Base-by-base conservation (phyloP, 2,888 invertebrate genomes). In the Coleophora flavipennella region DNA sequence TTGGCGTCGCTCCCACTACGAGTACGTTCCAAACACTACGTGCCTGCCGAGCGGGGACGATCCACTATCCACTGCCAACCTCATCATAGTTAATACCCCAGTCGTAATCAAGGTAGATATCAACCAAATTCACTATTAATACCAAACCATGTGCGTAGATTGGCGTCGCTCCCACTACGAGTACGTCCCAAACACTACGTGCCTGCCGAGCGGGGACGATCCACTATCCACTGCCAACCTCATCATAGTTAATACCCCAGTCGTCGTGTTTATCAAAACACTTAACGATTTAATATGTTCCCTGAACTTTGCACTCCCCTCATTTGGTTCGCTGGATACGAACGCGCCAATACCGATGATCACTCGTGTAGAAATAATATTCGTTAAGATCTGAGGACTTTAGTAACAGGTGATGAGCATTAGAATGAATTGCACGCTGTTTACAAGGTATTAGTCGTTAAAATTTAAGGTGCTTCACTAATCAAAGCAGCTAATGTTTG, bases 261-360 rank as follows among this genome's bases (percentile, higher is more conserved):
- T n/a, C 57, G 51, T 76, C 76, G 70, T 80, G 77, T 80, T 83
- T 83, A 83, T 83, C 80, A 77, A 80, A 80, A 81, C 81, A 83
- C 81, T 83, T 80, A 80, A 75, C 81, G 78, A 75, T 79, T 79
- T 81, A 81, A 83, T 80, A 79, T 77, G 77, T 71, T 71, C 75
- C 61, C 63, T 72, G 73, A 77, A 72, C 74, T 66, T 62, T 57
- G 53, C 61, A 50, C 62, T 65, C 68, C 64, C 62, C 52, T 51
- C 45, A 42, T 49, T 42, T 46, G 54, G 55, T 63, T 57, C 63
- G 65, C 57, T 45, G 20, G 20, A 43, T 42, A 49, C 43, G 38
- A 39, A 41, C 42, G 45, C 41, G 42, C 46, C 52, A 59, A 57
- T 67, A 62, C 62, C 67, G 20, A 20, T 20, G 20, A 20, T 20